Evolutionary conservation across 1,140 invertebrate genomes (phyloP).

Genomic region (Agrypnia vestita): DNA sequence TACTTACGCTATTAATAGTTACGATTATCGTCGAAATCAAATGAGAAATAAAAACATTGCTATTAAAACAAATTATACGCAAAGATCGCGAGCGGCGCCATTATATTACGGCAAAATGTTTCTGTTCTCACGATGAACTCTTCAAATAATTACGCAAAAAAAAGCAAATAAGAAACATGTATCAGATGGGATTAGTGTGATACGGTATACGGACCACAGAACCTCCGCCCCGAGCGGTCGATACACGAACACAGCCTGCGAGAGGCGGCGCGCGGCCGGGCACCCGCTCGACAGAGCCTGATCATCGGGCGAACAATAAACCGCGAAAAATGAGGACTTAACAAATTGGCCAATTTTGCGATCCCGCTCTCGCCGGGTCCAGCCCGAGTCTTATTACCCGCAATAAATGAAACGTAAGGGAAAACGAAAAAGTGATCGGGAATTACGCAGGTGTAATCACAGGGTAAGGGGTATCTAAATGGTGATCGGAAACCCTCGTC

Average conservation of each 20-base stretch:
- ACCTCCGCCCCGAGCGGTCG: constrained; percentile 5
- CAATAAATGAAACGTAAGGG: constrained; percentile 41
- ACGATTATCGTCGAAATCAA: constrained; percentile 3
- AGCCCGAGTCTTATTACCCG: constrained; percentile 11
- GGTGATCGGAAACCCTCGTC: constrained; percentile 31
- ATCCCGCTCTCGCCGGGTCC: background rate
- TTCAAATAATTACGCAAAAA: constrained; percentile 40
- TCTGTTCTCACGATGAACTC: constrained; percentile 42
- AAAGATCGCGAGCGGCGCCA: constrained; percentile 11
- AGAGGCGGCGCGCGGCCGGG: background rate
- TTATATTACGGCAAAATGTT: constrained; percentile 4
- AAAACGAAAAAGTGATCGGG: constrained; percentile 22
- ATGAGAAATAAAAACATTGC: background rate
- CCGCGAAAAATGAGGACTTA: no score
- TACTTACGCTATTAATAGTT: constrained; percentile 7
- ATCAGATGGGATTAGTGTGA: constrained; percentile 37
- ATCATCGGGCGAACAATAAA: no score
- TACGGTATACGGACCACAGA: constrained; percentile 35
- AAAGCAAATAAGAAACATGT: constrained; percentile 28
- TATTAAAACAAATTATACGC: constrained; percentile 29
- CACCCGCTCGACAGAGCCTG: background rate
- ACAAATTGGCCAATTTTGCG: background rate
- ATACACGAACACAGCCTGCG: constrained; percentile 11
- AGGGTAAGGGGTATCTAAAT: constrained; percentile 35
- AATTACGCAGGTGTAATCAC: constrained; percentile 43